Evolutionary conservation across 2,888 invertebrate species (phyloP).

Genomic region (Cantharis flavilabris): DNA sequence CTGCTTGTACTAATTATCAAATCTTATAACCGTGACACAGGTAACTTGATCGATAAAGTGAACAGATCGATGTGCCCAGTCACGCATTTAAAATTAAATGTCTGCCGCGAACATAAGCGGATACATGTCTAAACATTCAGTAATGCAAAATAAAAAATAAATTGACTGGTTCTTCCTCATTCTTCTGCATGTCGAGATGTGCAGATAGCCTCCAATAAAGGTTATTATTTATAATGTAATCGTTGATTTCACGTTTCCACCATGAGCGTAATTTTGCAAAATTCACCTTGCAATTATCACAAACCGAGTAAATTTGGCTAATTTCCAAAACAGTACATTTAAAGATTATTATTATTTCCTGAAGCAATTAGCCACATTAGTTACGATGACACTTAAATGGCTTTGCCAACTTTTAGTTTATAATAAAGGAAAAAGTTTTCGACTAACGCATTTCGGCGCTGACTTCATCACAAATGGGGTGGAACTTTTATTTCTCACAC

Average conservation of each 20-base stretch:
- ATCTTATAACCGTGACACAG: constrained; percentile 36
- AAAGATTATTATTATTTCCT: constrained; percentile 3
- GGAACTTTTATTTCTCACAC: neutral
- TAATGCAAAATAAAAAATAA: constrained; percentile 14
- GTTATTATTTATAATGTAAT: neutral
- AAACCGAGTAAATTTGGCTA: neutral
- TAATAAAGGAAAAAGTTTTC: neutral
- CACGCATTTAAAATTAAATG: constrained; percentile 18
- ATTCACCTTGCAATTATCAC: neutral
- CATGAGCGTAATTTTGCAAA: neutral
- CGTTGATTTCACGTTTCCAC: neutral
- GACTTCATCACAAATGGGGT: neutral
- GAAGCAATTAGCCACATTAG: constrained; percentile 2
- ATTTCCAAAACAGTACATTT: constrained; percentile 1
- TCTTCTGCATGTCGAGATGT: constrained; percentile 5
- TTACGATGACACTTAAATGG: neutral
- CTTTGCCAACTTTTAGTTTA: neutral
- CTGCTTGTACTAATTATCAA: constrained; percentile 39
- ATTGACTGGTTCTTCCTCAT: constrained; percentile 13
- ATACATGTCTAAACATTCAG: constrained; percentile 17
- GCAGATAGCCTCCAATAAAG: constrained; percentile 4
- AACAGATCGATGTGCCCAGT: constrained; percentile 13
- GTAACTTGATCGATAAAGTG: constrained; percentile 27
- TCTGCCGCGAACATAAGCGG: constrained; percentile 6
- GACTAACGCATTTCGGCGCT: neutral